A percentile compares a stretch with the other conserved stretches of the same genome.
phyloP scores from a whole-genome alignment of 2,888 invertebrate species.

The Campaea margaritaria region DNA sequence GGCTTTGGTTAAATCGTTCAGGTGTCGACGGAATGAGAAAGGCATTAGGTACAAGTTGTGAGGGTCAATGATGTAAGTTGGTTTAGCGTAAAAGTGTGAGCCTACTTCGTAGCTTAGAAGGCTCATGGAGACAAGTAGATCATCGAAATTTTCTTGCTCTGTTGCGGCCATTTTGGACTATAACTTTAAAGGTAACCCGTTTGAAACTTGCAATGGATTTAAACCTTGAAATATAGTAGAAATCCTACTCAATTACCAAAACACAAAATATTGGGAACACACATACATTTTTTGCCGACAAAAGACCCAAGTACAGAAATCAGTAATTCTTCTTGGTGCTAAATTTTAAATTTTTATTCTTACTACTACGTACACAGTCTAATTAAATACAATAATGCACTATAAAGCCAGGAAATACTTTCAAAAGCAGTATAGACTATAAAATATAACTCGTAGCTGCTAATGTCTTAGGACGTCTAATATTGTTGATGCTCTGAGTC shows the following conservation, averaged over 20 bases:
- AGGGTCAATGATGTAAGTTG: slow-evolving; percentile 15
- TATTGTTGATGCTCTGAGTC: neutral
- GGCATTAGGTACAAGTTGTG: slow-evolving; percentile 24
- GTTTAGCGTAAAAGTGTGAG: slow-evolving; percentile 9
- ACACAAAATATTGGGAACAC: neutral
- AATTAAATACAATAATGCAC: too few relatives aligned
- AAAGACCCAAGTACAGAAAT: too few relatives aligned
- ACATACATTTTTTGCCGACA: too few relatives aligned
- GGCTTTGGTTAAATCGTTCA: slow-evolving; percentile 6
- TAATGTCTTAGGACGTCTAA: neutral
- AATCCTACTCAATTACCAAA: neutral
- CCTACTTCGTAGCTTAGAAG: neutral
- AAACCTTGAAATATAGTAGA: neutral
- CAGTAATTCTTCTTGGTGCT: too few relatives aligned
- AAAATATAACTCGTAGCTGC: neutral
- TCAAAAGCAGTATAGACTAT: neutral
- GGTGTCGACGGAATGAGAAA: neutral
- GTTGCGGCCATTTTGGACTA: slow-evolving; percentile 3
- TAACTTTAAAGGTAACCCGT: neutral
- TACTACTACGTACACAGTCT: too few relatives aligned
- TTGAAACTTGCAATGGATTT: too few relatives aligned
- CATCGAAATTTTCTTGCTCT: neutral
- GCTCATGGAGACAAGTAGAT: slow-evolving; percentile 3
- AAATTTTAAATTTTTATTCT: too few relatives aligned
- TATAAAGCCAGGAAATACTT: too few relatives aligned